Evolutionary conservation across 2,797 vertebrate species (phyloP), one percentile per base, ranked within the genome.

Genomic region (Sebastes taczanowskii): DNA sequence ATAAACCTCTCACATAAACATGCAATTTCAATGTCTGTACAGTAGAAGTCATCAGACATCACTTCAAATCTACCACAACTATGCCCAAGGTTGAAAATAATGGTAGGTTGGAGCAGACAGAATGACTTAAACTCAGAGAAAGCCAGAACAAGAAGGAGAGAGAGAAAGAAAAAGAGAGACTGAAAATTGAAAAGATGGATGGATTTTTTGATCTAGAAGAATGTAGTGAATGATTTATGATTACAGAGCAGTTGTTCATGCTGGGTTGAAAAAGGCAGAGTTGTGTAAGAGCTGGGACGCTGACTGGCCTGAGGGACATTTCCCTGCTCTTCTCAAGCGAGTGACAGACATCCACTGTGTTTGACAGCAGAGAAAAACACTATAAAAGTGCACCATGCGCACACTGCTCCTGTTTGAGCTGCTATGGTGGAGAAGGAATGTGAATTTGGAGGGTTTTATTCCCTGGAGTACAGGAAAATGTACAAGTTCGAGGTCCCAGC

Each of bases 191-290:
- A 38, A 69, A 68, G 52, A 82, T 14, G 2, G 27, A 77, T 49
- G 8, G 46, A 74, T 70, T 64, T 55, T 14, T 38, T 64, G 30
- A 78, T 70, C 5, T n/a, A 14, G 20, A 84, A 63, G 64, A 79
- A 81, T 80, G 64, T 11, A 14, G 16, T 58, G 58, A 81, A 52
- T 71, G 34, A 65, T 68, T 20, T 23, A 4, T 52, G 59, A 69
- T 79, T 18, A 66, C 55, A 82, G 66, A 71, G 27, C 27, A 20
- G 32, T 78, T 65, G 68, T 65, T 86, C 35, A 76, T 58, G n/a
- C 56, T 38, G 42, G 10, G 18, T 11, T 53, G 25, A 71, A 71
- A 52, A 72, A 73, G 32, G 7, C 59, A 32, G 32, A 58, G 74
- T 18, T 73, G 27, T 68, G 69, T 58, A 20, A 29, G 46, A 46